These are phyloP conservation scores for Aurelia sp. DNA, from an alignment of 30 jellyfish, hydroid and myxozoan genomes.

Conservation along the genomic window DNA sequence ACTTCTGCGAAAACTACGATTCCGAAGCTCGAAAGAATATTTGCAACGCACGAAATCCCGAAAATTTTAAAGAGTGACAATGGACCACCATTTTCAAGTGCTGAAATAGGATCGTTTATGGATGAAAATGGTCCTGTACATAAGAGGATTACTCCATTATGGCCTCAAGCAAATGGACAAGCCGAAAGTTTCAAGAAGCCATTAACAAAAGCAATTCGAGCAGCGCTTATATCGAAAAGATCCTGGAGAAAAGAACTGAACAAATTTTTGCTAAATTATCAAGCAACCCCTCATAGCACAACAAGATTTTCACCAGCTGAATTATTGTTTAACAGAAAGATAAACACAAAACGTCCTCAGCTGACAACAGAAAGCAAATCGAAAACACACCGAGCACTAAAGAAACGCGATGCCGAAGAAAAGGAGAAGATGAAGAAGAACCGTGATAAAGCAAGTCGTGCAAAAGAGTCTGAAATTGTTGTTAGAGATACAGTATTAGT, in stretches of 20 bases:
- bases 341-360: background rate
- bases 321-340: background rate
- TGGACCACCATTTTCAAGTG: conserved; percentile 36
- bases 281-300: conserved; percentile 23
- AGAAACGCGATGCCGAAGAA: background rate
- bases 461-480: conserved; percentile 1
- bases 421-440: conserved; percentile 33
- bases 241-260: conserved; percentile 2
- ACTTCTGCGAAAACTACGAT: conserved; percentile 40
- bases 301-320: conserved; percentile 37
- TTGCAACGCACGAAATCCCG: conserved; percentile 35
- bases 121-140: conserved; percentile 7
- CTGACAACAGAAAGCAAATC: too few species aligned
- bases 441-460: background rate
- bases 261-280: background rate
- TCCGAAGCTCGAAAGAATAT: conserved; percentile 17
- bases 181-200: conserved; percentile 53
- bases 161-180: conserved; percentile 60
- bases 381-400: background rate
- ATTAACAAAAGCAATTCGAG: conserved; percentile 11
- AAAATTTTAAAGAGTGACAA: background rate
- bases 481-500: background rate
- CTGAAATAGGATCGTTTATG: conserved; percentile 19
- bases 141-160: conserved; percentile 37
- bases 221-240: background rate